Evolutionary conservation across 92 coral and sea anemone genomes (phyloP).

Genomic region (Parazoanthus darwini): DNA sequence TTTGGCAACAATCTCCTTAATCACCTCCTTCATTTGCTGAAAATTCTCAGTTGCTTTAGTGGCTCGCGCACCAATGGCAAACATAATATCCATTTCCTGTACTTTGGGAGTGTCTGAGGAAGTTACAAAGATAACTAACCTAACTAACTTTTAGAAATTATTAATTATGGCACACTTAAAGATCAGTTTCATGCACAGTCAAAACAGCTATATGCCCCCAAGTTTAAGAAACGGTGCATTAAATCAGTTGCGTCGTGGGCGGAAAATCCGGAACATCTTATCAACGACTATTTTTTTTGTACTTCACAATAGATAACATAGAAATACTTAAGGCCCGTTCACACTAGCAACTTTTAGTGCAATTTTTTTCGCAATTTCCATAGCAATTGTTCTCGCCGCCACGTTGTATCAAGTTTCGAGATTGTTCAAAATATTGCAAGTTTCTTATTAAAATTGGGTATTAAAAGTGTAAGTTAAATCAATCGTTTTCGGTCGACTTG

Average conservation of each 20-base stretch:
- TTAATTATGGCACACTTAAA: neutral
- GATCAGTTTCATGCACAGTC: neutral
- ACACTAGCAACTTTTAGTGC: too few relatives aligned
- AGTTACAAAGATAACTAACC: neutral
- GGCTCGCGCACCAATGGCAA: slow-evolving; percentile 69
- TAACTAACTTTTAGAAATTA: neutral
- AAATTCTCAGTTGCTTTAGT: slow-evolving; percentile 54
- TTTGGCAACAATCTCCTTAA: slow-evolving; percentile 58
- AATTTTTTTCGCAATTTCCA: too few relatives aligned
- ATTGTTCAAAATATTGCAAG: too few relatives aligned
- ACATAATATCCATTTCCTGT: slow-evolving; percentile 61
- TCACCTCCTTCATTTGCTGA: slow-evolving; percentile 68
- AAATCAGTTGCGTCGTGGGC: too few relatives aligned
- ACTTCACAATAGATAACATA: neutral
- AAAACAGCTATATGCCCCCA: neutral
- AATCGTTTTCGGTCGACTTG: too few relatives aligned
- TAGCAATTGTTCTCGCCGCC: too few relatives aligned
- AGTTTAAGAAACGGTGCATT: too few relatives aligned
- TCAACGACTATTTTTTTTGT: neutral
- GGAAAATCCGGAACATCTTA: too few relatives aligned
- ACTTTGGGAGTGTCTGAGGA: slow-evolving; percentile 33
- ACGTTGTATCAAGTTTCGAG: too few relatives aligned
- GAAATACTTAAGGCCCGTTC: too few relatives aligned
- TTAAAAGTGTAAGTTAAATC: too few relatives aligned
- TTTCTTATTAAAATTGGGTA: too few relatives aligned